These are phyloP conservation scores for Drosophila lutescens DNA, from an alignment of 2,888 invertebrate species.

Conservation along the genomic window DNA sequence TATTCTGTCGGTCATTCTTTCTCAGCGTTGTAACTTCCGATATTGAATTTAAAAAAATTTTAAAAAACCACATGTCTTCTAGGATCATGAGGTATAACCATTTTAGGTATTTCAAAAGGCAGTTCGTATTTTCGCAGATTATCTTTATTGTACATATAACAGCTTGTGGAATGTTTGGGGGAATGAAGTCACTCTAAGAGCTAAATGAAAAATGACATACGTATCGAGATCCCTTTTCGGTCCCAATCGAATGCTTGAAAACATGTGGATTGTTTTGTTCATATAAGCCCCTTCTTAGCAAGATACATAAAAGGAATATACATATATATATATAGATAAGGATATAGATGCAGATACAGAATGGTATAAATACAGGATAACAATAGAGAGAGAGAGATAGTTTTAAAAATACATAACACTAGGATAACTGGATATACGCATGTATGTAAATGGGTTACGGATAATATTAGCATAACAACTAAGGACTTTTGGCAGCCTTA, in stretches of 20 bases:
- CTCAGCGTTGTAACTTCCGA: no score
- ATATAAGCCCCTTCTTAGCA: constrained; percentile 47
- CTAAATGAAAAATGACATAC: constrained; percentile 7
- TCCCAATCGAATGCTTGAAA: constrained; percentile 5
- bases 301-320: constrained; percentile 8
- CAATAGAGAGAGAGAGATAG: constrained; percentile 11
- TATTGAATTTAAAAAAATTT: no score
- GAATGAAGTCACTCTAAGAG: constrained; percentile 8
- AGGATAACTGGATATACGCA: constrained; percentile 30
- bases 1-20: no score
- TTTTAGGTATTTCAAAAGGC: no score
- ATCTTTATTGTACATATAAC: constrained; percentile 17
- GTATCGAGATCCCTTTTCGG: neutral
- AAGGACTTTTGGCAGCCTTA: constrained; percentile 38
- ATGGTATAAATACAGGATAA: constrained; percentile 38
- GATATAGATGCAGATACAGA: constrained; percentile 9
- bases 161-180: constrained; percentile 10
- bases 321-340: constrained; percentile 4
- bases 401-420: constrained; percentile 22
- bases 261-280: constrained; percentile 38
- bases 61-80: no score
- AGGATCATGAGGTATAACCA: no score
- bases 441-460: neutral
- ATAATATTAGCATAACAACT: constrained; percentile 30
- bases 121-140: neutral